Evolutionary conservation across 1,140 invertebrate genomes (phyloP), one percentile per base, ranked within the genome.

Genomic region (Cydia fagiglandana): DNA sequence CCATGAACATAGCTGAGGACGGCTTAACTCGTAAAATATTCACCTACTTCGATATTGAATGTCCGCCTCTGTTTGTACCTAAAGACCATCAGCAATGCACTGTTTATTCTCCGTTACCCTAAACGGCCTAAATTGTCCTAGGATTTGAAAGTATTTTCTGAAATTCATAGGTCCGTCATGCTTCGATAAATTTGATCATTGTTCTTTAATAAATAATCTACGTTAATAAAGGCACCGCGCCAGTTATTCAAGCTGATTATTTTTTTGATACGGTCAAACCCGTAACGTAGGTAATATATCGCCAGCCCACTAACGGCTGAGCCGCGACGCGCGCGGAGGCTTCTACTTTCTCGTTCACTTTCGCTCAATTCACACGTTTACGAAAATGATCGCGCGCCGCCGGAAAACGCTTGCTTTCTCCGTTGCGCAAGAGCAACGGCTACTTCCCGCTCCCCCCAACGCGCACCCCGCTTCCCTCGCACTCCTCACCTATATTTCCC

Each of bases 361-460:
- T 91, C 90, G 89, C 86, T 90, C 84, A 87, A 88, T 92, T 90
- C 88, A 88, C 90, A 91, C 89, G 85, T 91, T 90, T 84, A 91
- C 89, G 86, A 91, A 92, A 91, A 92, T 88, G 87, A 89, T 88
- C 86, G 84, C 81, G 81, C 85, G 84, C 81, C 87, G 83, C 83
- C 89, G 89, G 88, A 92, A 91, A 91, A 88, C 86, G 81, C 41
- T 76, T 79, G 85, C 90, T 92, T 91, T 92, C 89, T 84, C 88
- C 79, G 78, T 90, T 92, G 84, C 86, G 87, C 85, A 92, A 92
- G 81, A 82, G 80, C 82, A 79, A 75, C 80, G 83, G 78, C 82
- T 78, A 89, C 87, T 90, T 91, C 88, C 90, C 86, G 86, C 82
- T 87, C 75, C 50, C 70, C 76, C 73, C 75, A 28, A 50, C 47